These are phyloP conservation scores for Philereme vetulata DNA, from an alignment of 2,888 invertebrate genomes.

Conservation along the genomic window DNA sequence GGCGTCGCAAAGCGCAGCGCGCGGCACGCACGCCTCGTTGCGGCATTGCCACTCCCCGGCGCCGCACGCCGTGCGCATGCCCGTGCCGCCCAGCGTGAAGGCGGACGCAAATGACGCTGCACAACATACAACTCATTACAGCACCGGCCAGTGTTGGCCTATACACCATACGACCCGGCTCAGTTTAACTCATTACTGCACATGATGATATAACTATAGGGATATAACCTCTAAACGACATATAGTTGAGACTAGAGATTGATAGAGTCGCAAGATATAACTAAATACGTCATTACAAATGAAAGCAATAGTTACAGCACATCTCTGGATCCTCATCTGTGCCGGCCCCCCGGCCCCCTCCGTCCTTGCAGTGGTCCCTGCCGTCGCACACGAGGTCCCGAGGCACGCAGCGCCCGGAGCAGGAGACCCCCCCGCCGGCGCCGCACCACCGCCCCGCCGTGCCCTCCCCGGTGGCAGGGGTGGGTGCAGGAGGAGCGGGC, in stretches of 20 bases:
- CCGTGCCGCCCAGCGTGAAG: slow-evolving; percentile 53
- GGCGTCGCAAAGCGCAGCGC: slow-evolving; percentile 88
- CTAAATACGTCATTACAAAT: too few species aligned
- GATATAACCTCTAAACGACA: too few species aligned
- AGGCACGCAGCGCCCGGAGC: slow-evolving; percentile 86
- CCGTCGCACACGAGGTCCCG: slow-evolving; percentile 88
- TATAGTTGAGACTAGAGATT: too few species aligned
- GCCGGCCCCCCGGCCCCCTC: slow-evolving; percentile 81
- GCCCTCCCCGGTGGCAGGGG: not conserved
- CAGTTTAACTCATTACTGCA: too few species aligned
- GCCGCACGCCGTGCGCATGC: slow-evolving; percentile 48
- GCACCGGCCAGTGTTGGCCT: too few species aligned
- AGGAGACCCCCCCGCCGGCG: slow-evolving; percentile 81
- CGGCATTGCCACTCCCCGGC: slow-evolving; percentile 86
- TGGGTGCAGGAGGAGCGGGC: slow-evolving; percentile 27
- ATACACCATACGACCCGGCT: too few species aligned
- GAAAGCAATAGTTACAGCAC: slow-evolving; percentile 62
- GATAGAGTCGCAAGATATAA: too few species aligned
- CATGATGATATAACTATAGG: too few species aligned
- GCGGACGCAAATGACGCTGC: slow-evolving; percentile 45
- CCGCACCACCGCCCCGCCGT: slow-evolving; percentile 44
- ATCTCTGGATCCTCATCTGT: slow-evolving; percentile 85
- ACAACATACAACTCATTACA: slow-evolving; percentile 46
- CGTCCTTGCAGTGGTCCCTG: slow-evolving; percentile 87
- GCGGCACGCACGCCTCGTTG: slow-evolving; percentile 89